phyloP scores from a whole-genome alignment of 2,888 invertebrate species.

The Pomacea canaliculata region DNA sequence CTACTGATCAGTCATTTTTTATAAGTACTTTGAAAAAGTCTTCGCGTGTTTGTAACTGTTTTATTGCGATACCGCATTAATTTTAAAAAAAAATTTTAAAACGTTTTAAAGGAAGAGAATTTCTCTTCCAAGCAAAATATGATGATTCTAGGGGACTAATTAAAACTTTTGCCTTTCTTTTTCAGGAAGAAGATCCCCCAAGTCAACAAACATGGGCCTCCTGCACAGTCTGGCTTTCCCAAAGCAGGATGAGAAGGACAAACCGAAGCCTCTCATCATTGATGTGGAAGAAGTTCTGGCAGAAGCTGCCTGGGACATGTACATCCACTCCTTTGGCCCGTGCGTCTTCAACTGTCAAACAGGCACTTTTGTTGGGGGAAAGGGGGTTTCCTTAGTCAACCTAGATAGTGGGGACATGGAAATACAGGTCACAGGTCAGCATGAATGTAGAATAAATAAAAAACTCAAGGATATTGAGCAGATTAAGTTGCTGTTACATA shows the following conservation, averaged over 20 bases:
- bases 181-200: too few species aligned
- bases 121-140: too few species aligned
- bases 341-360: background rate
- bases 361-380: background rate
- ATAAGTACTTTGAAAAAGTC: background rate
- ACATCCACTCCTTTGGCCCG: background rate
- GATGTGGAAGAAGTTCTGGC: slow-evolving; percentile 17
- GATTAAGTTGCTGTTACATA: too few species aligned
- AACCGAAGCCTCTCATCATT: slow-evolving; percentile 12
- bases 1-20: too few species aligned
- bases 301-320: slow-evolving; percentile 18
- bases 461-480: too few species aligned
- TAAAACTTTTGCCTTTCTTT: too few species aligned
- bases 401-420: background rate
- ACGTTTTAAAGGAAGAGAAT: too few species aligned
- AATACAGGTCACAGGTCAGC: too few species aligned
- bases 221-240: too few species aligned
- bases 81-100: background rate
- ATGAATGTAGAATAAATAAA: too few species aligned
- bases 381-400: background rate
- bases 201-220: too few species aligned
- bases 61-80: background rate
- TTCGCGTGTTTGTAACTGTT: background rate
- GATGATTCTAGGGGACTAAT: too few species aligned
- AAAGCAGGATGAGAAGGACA: background rate